Evolutionary conservation across 2,113 vertebrate genomes (phyloP).

Genomic region (Microtus pennsylvanicus): DNA sequence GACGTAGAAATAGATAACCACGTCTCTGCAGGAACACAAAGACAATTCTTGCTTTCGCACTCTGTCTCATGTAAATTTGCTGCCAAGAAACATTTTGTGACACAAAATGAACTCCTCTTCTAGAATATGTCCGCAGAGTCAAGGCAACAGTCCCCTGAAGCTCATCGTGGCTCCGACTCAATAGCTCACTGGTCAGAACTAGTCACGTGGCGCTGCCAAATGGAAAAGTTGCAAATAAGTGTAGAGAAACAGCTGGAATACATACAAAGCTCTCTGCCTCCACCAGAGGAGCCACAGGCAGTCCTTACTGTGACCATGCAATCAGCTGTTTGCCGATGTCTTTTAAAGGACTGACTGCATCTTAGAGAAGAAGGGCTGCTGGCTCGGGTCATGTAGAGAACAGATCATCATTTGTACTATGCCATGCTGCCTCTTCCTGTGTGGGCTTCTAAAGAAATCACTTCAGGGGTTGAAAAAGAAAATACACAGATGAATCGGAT

Average conservation of each 20-base stretch:
- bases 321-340: background rate
- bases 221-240: background rate
- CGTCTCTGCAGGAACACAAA: background rate
- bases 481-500: background rate
- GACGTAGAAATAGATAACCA: background rate
- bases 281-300: background rate
- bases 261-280: background rate
- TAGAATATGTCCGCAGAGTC: background rate
- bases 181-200: background rate
- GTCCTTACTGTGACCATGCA: background rate
- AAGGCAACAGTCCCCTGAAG: background rate
- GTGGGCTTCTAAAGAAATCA: background rate
- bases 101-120: background rate
- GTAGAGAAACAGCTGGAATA: background rate
- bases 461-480: background rate
- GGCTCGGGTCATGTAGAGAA: background rate
- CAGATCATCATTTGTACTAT: background rate
- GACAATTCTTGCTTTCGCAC: background rate
- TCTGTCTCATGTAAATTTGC: background rate
- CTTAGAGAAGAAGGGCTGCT: background rate
- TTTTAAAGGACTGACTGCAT: background rate
- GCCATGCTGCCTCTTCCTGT: background rate
- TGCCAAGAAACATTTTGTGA: background rate
- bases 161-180: background rate
- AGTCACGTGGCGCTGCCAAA: background rate